A percentile compares a stretch with the other conserved stretches of the same genome.
phyloP scores from a whole-genome alignment of 2,113 vertebrate genomes.

The Talpa occidentalis region DNA sequence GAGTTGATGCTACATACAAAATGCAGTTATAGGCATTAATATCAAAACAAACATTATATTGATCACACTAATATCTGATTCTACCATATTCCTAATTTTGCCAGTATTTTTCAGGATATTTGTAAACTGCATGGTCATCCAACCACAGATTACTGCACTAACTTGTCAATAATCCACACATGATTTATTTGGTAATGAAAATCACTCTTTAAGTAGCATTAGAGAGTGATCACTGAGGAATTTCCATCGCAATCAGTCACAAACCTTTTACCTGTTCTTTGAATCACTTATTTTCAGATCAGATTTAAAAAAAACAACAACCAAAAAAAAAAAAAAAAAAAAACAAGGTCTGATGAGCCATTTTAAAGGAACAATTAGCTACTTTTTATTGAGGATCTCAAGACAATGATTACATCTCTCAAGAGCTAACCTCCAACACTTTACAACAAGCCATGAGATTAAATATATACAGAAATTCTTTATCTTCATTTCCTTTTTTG shows the following conservation, averaged over 20 bases:
- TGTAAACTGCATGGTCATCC: not conserved
- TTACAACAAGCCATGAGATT: not conserved
- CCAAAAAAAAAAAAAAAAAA: not conserved
- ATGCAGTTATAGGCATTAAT: not conserved
- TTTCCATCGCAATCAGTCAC: not conserved
- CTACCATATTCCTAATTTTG: not conserved
- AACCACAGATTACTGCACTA: not conserved
- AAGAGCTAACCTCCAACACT: not conserved
- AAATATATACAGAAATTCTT: constrained; percentile 33
- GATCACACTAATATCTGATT: not conserved
- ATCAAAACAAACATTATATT: not conserved
- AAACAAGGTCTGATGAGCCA: not conserved
- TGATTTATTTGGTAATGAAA: constrained; percentile 41
- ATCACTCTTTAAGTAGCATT: not conserved
- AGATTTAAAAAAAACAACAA: not conserved
- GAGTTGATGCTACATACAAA: not conserved
- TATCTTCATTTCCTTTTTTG: not conserved
- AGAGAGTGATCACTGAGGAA: not conserved
- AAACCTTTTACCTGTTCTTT: not conserved
- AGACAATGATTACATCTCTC: not conserved
- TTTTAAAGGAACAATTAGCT: not conserved
- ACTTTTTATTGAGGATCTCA: not conserved
- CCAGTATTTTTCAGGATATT: not conserved
- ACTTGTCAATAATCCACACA: not conserved
- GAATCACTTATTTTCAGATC: not conserved